Evolutionary conservation across 2,797 vertebrate genomes (phyloP).

Genomic region (Megaceryle alcyon): DNA sequence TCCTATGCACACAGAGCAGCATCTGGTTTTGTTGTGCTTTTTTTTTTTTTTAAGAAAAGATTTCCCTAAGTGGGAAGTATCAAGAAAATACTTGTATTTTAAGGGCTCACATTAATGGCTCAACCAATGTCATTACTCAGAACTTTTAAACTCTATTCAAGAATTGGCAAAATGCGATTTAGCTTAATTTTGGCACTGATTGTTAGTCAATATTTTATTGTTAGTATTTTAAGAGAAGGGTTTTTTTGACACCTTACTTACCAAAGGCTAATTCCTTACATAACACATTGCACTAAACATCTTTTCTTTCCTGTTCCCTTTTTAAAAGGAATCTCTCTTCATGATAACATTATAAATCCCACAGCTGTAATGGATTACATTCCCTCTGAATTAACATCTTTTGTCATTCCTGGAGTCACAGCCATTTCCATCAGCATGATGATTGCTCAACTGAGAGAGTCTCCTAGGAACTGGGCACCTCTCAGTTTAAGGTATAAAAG

Average conservation of each 20-base stretch:
- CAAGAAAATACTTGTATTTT: constrained; percentile 70
- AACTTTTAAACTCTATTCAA: constrained; percentile 57
- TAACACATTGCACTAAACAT: background rate
- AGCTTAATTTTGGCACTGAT: constrained; percentile 39
- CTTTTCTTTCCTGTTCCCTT: background rate
- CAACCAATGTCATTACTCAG: constrained; percentile 51
- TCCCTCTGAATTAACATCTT: background rate
- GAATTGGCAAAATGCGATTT: constrained; percentile 56
- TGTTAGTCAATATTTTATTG: background rate
- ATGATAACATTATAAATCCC: background rate
- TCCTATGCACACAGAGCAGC: constrained; percentile 62
- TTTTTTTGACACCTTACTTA: constrained; percentile 15
- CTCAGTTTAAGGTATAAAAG: background rate
- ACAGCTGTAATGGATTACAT: background rate
- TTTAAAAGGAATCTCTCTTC: background rate
- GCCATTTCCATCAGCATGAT: background rate
- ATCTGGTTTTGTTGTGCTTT: constrained; percentile 57
- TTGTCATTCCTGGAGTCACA: background rate
- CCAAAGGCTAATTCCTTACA: background rate
- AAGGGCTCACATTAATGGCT: constrained; percentile 64
- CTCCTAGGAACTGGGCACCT: background rate
- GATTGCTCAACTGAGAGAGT: background rate
- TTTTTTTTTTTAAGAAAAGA: constrained; percentile 56
- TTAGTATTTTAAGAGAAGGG: background rate
- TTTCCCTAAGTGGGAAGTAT: constrained; percentile 71